Evolutionary conservation across 2,888 invertebrate genomes (phyloP).

Genomic region (Campoletis raptor): DNA sequence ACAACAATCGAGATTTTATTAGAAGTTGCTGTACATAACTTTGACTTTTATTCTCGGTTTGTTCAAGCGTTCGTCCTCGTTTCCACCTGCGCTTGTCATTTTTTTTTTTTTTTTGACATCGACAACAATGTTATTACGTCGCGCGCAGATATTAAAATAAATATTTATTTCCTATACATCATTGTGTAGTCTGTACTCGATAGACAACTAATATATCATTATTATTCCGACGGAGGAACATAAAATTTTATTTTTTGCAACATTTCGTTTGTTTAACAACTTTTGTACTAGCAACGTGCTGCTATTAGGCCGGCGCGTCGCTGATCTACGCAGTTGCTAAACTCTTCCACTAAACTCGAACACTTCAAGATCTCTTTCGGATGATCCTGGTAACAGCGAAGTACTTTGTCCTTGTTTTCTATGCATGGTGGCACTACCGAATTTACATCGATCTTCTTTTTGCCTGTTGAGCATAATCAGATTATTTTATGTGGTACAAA

Average conservation of each 20-base stretch:
- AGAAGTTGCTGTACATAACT: constrained; percentile 64
- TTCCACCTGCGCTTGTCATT: constrained; percentile 41
- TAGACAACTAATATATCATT: constrained; percentile 48
- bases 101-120: too few species aligned
- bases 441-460: constrained; percentile 66
- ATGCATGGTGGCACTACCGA: constrained; percentile 86
- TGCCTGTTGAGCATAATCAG: constrained; percentile 60
- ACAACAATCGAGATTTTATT: constrained; percentile 63
- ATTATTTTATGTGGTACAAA: background rate
- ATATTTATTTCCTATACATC: constrained; percentile 69
- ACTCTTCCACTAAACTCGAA: constrained; percentile 87
- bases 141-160: constrained; percentile 68
- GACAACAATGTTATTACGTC: constrained; percentile 38
- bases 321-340: constrained; percentile 87
- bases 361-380: constrained; percentile 87
- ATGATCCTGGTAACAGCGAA: constrained; percentile 88
- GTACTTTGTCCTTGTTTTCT: constrained; percentile 86
- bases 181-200: constrained; percentile 62
- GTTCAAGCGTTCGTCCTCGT: constrained; percentile 41
- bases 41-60: constrained; percentile 20
- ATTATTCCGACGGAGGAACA: constrained; percentile 53
- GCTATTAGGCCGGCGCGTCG: constrained; percentile 85
- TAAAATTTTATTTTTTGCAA: constrained; percentile 43
- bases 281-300: constrained; percentile 76
- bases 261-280: constrained; percentile 14